Conservation (phyloP, 2,113 vertebrate species). For the Terrapene triunguis region DNA sequence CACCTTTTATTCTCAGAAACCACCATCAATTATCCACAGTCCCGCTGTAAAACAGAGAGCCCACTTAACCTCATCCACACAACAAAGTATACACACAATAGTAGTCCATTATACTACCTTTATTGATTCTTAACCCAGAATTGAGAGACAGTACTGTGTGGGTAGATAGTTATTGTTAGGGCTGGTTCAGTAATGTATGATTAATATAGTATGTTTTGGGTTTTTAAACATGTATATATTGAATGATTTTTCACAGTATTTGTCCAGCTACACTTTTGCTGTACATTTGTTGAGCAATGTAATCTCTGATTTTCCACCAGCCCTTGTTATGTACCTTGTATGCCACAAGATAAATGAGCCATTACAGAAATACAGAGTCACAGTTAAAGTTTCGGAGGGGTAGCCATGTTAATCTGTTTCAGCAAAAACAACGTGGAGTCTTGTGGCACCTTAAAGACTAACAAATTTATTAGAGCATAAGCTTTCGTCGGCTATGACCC, state of each 20-base stretch:
- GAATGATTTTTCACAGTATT: not conserved
- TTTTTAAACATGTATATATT: no score
- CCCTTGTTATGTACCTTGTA: not conserved
- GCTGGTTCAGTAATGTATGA: not conserved
- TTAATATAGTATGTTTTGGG: no score
- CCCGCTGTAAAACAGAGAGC: not conserved
- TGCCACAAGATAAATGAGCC: not conserved
- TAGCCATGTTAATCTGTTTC: no score
- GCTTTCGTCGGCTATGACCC: no score
- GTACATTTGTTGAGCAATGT: not conserved
- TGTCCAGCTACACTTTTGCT: not conserved
- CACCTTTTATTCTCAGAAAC: not conserved
- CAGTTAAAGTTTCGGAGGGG: no score
- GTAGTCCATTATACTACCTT: not conserved
- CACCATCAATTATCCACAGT: not conserved
- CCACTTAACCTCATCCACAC: not conserved
- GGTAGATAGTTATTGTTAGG: not conserved
- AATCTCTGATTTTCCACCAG: not conserved
- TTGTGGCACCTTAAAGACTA: no score
- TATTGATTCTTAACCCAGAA: not conserved
- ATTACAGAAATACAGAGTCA: not conserved
- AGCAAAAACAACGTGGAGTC: no score
- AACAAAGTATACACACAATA: not conserved
- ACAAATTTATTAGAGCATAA: no score
- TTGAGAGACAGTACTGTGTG: not conserved